Base-by-base conservation (phyloP, 2,797 vertebrate genomes). In the Pygocentrus nattereri region DNA sequence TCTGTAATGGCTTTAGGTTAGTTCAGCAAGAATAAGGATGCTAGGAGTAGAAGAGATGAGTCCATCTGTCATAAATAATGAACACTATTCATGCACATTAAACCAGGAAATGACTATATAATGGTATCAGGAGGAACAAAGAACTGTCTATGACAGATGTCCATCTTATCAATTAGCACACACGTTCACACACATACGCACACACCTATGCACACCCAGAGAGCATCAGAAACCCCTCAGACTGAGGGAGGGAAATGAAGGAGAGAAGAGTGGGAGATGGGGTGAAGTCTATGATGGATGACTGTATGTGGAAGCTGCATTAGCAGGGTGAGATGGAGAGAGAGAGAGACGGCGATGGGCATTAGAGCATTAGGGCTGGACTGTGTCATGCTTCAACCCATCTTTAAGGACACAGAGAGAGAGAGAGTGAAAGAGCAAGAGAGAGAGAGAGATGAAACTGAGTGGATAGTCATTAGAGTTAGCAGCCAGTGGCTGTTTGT, bases 31-130 rank as follows among this genome's bases (percentile, higher is more conserved):
- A 79, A 73, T 73, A 85, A 72, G 79, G 83, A 64, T 62, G 67
- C 72, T 58, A 81, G 64, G 80, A 82, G 84, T 58, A n/a, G 88
- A 88, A 89, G 90, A 92, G 93, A 94, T 92, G 91, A 93, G 89
- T 85, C 90, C 89, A 90, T 92, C 92, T 91, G 89, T 91, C 90
- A 94, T 93, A 93, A 94, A 94, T 95, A 95, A 95, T 94, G 92
- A 92, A 94, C 93, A 78, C 84, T 91, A 91, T 91, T 92, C 91
- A 93, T 93, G 93, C 92, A 93, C 92, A 93, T 94, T 94, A 94
- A 86, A 88, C 91, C 79, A 94, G 94, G 93, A 95, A 94, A 94
- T 94, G 90, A 94, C 92, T 93, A 89, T 92, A 90, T 94, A 95
- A 95, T 94, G 91, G 91, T 90, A 88, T 91, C 89, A 86, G 88